Base-by-base conservation (phyloP, 2,888 invertebrate species). In the Orthosia gothica region DNA sequence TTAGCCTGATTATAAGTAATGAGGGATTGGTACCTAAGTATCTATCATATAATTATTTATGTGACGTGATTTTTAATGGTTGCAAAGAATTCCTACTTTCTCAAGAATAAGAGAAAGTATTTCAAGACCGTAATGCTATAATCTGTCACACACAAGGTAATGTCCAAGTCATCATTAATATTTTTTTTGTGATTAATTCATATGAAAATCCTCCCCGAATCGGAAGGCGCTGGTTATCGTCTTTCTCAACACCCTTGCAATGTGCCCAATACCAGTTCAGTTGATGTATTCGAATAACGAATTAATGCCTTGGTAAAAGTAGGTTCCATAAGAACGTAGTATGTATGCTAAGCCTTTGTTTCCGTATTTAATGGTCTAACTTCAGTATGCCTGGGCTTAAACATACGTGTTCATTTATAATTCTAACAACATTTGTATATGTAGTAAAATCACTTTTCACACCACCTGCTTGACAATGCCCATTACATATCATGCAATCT, bases 1-100 rank as follows among this genome's bases (percentile, higher is more conserved):
- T 77, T 63, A 70, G 50, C 50, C 45, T 70, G 52, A 77, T 63
- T 66, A 65, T 23, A 45, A 54, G 52, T 63, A 54, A 70, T 5
- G 62, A 76, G 50, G n/a, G 45, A 47, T 63, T 49, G 18, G 32
- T 49, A 59, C 9, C 0, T 61, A n/a, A 64, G 40, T 50, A 45
- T 45, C 0, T 55, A 55, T 20, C 20, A 5, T 55, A 50, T 18
- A 15, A 32, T 23, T 79, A 49, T 49, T 16, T 20, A 70, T 20
- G 49, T 20, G 20, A 9, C 23, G n/a, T 20, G 52, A 18, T 49
- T 79, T 32, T 20, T 15, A 16, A 15, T 59, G 20, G 50, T 18
- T 20, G 26, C 13, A 16, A 50, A 72, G 15, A 71, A n/a, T 47
- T 16, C 16, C 1, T 49, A 68, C 18, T 18, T 62, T 63, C 5